Base-by-base conservation (phyloP, 2,888 invertebrate genomes). In the Matsumyia berberina region DNA sequence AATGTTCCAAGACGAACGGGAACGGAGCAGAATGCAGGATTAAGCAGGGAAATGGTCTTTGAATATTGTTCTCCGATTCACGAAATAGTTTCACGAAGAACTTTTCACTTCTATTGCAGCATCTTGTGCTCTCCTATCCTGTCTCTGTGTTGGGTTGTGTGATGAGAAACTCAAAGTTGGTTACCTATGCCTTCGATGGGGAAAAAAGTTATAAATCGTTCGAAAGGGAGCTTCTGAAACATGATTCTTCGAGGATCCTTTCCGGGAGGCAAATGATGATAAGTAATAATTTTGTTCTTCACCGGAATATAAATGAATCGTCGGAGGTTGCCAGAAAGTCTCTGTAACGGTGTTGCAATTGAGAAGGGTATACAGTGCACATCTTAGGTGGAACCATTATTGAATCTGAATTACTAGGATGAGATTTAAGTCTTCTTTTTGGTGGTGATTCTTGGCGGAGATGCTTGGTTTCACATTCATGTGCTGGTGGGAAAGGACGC, bases 21-120 rank as follows among this genome's bases (percentile, higher is more conserved):
- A 24, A 24, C 4, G 24, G 24, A 24, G 24, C 2, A 51, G 79
- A 15, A 15, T 33, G 70, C n/a, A 31, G 57, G 60, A 62, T 53
- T 9, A 9, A 39, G 31, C 6, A 35, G 19, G 72, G 19, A 46
- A 62, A 73, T 69, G 66, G 67, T 73, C 66, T 60, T 78, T 78
- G 83, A 83, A 73, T 77, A 78, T 79, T 83, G 83, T 83, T 83
- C 78, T 67, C 35, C 79, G 57, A 79, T 79, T 83, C 55, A 29
- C 8, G 62, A 33, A 83, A 83, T 74, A 79, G 79, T 69, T 67
- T 11, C 33, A 73, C 51, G 51, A 62, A 44, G 57, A 79, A 79
- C 62, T 83, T 82, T 73, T 70, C 64, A 46, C 31, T 82, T 44
- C 29, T 15, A n/a, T 42, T 39, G 24, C n/a, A 42, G 15, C 42